These are phyloP conservation scores for Myotis davidii DNA, from an alignment of 2,113 vertebrate species.

Conservation along the genomic window DNA sequence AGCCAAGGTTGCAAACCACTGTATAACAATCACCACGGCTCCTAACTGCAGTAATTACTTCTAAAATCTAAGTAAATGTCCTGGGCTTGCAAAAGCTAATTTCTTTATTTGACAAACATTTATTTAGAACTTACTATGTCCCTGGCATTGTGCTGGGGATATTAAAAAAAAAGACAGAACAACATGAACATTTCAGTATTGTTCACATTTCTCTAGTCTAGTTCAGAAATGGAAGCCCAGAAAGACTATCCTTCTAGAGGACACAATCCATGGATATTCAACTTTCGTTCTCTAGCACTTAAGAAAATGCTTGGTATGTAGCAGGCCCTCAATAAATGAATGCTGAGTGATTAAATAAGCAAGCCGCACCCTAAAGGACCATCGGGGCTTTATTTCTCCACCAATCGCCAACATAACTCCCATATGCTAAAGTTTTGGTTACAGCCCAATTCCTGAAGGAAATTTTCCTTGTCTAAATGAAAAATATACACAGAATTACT, in stretches of 20 bases:
- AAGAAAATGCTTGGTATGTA: conserved; percentile 49
- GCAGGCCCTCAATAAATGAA: conserved; percentile 52
- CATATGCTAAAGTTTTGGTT: background rate
- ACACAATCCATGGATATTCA: background rate
- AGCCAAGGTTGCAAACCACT: conserved; percentile 28
- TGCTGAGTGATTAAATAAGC: conserved; percentile 56
- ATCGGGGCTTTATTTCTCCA: conserved; percentile 43
- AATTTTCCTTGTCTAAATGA: conserved; percentile 58
- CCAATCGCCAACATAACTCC: conserved; percentile 27
- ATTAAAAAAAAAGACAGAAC: background rate
- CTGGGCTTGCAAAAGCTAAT: conserved; percentile 36
- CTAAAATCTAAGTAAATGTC: conserved; percentile 27
- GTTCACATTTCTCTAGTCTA: background rate
- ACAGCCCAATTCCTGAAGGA: conserved; percentile 28
- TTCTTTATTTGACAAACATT: conserved; percentile 49
- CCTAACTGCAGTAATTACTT: conserved; percentile 37
- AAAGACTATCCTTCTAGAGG: background rate
- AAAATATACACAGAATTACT: conserved; percentile 50
- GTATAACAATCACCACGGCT: background rate
- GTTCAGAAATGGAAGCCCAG: background rate
- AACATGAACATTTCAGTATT: conserved; percentile 4
- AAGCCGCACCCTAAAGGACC: background rate
- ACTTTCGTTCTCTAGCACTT: conserved; percentile 14
- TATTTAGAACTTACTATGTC: conserved; percentile 50
- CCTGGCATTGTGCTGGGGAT: background rate